phyloP scores from a whole-genome alignment of 2,797 vertebrate species.

The Picus viridis region DNA sequence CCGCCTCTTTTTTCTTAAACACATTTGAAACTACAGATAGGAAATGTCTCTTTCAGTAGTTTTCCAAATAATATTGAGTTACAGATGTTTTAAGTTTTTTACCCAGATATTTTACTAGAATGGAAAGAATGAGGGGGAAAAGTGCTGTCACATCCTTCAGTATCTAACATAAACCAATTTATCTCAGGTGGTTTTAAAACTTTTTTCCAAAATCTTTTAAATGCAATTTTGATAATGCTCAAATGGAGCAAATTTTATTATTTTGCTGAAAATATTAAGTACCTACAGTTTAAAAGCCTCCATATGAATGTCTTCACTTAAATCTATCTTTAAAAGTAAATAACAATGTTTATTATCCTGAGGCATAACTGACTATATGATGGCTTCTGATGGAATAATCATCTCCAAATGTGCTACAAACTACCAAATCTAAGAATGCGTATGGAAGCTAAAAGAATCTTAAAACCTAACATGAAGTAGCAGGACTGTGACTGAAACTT shows the following conservation, averaged over 20 bases:
- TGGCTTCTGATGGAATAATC: no score
- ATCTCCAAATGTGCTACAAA: not conserved
- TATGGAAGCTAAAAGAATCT: not conserved
- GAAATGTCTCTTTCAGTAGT: not conserved
- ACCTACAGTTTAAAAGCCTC: not conserved
- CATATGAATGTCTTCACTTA: not conserved
- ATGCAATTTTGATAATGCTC: not conserved
- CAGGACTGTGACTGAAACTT: not conserved
- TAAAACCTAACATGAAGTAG: not conserved
- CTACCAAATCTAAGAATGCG: not conserved
- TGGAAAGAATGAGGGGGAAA: not conserved
- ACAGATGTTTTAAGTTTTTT: not conserved
- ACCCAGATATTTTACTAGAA: not conserved
- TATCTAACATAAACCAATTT: not conserved
- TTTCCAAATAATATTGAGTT: not conserved
- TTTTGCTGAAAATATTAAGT: not conserved
- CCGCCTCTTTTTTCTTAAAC: no score
- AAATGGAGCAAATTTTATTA: not conserved
- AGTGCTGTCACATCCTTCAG: not conserved
- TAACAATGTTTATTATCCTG: not conserved
- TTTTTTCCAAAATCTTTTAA: not conserved
- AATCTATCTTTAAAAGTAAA: not conserved
- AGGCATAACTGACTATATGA: not conserved
- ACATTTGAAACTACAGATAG: not conserved
- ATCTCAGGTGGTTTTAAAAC: not conserved